These are phyloP conservation scores for Platyscapa corneri DNA, from an alignment of 1,140 invertebrate species.

Conservation along the genomic window DNA sequence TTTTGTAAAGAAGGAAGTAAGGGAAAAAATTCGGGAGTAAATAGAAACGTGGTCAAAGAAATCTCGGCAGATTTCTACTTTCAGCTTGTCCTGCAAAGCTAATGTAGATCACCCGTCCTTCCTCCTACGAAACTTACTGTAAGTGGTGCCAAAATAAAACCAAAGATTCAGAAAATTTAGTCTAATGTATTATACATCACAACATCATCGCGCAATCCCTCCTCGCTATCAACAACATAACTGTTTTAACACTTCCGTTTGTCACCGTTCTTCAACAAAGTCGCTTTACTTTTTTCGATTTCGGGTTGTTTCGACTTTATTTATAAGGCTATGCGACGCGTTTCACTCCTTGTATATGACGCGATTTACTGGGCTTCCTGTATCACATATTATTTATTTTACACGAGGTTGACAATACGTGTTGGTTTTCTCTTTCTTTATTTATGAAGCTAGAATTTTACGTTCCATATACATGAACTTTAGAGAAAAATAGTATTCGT, in stretches of 20 bases:
- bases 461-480: background rate
- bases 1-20: too few relatives aligned
- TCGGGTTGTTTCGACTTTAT: background rate
- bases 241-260: constrained; percentile 1
- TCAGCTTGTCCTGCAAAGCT: too few relatives aligned
- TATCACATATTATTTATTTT: constrained; percentile 16
- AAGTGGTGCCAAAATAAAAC: too few relatives aligned
- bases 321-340: constrained; percentile 12
- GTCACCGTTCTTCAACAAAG: background rate
- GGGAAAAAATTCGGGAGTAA: too few relatives aligned
- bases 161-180: too few relatives aligned
- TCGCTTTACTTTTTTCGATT: background rate
- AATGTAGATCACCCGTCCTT: too few relatives aligned
- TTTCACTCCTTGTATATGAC: background rate
- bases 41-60: too few relatives aligned
- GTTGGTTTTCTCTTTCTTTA: background rate
- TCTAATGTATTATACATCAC: too few relatives aligned
- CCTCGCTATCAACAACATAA: too few relatives aligned
- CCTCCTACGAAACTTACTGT: too few relatives aligned
- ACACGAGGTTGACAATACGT: background rate
- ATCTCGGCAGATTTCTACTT: too few relatives aligned
- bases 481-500: background rate
- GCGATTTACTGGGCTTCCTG: background rate
- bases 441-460: background rate
- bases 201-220: too few relatives aligned